Conservation (phyloP, 2,113 vertebrate species). For the Corydoras sp. region DNA sequence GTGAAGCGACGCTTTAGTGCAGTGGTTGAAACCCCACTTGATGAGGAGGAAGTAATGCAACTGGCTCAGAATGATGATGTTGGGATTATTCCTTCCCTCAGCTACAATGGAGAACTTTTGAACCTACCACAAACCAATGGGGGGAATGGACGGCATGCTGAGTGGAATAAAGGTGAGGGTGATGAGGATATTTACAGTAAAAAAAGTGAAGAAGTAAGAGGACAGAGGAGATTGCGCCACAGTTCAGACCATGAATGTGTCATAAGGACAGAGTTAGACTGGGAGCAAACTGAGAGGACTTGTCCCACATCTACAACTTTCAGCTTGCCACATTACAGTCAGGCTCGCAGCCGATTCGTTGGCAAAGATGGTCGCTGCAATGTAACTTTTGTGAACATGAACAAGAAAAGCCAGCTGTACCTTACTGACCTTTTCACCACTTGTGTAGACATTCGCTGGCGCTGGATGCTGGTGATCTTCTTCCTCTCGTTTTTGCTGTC, state of each 20-base stretch:
- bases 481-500: conserved; percentile 85
- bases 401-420: conserved; percentile 81
- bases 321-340: conserved; percentile 37
- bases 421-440: conserved; percentile 88
- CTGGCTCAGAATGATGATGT: conserved; percentile 66
- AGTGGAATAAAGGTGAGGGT: conserved; percentile 49
- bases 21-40: conserved; percentile 66
- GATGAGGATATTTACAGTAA: conserved; percentile 37
- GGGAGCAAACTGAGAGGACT: conserved; percentile 17
- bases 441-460: conserved; percentile 88
- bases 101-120: conserved; percentile 59
- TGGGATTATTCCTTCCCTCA: conserved; percentile 54
- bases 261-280: conserved; percentile 22
- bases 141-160: conserved; percentile 23
- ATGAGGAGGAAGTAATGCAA: conserved; percentile 73
- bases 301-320: conserved; percentile 42
- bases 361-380: conserved; percentile 88
- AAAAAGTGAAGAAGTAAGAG: conserved; percentile 40
- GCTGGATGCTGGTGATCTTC: conserved; percentile 88
- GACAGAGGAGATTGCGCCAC: conserved; percentile 50
- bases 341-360: conserved; percentile 77
- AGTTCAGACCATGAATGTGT: conserved; percentile 23
- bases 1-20: conserved; percentile 72
- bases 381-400: conserved; percentile 84
- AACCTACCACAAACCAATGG: conserved; percentile 51